phyloP scores from a whole-genome alignment of 2,888 invertebrate species.

The Megastigmus dorsalis region DNA sequence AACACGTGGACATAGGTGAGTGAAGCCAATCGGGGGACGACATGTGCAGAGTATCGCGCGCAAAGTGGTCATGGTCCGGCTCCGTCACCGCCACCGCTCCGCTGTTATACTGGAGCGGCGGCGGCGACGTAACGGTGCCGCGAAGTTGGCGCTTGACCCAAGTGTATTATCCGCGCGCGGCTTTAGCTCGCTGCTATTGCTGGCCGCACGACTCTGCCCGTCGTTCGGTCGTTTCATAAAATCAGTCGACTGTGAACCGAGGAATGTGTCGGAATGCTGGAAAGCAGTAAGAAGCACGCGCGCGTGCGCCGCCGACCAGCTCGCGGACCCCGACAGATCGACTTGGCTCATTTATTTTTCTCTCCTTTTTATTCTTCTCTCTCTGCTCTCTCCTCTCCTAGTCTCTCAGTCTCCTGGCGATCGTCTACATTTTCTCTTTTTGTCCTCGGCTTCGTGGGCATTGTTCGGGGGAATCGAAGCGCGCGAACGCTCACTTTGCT shows the following conservation, averaged over 20 bases:
- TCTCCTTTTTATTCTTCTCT: constrained; percentile 27
- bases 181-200: too few species aligned
- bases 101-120: background rate
- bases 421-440: background rate
- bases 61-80: background rate
- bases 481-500: too few species aligned
- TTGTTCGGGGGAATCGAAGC: too few species aligned
- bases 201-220: too few species aligned
- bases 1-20: too few species aligned
- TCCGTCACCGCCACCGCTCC: background rate
- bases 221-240: constrained; percentile 68
- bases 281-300: constrained; percentile 50
- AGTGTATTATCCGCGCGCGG: too few species aligned
- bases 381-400: background rate
- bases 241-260: constrained; percentile 66
- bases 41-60: background rate
- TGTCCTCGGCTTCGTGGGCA: too few species aligned
- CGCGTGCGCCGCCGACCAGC: too few species aligned
- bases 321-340: background rate
- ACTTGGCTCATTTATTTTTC: constrained; percentile 54
- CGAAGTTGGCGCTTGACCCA: too few species aligned
- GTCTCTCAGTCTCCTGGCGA: too few species aligned
- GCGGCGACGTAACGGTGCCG: constrained; percentile 17
- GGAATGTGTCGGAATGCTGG: constrained; percentile 66
- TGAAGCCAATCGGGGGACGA: too few species aligned